Base-by-base conservation (phyloP, 2,797 vertebrate genomes). In the Sparus aurata region DNA sequence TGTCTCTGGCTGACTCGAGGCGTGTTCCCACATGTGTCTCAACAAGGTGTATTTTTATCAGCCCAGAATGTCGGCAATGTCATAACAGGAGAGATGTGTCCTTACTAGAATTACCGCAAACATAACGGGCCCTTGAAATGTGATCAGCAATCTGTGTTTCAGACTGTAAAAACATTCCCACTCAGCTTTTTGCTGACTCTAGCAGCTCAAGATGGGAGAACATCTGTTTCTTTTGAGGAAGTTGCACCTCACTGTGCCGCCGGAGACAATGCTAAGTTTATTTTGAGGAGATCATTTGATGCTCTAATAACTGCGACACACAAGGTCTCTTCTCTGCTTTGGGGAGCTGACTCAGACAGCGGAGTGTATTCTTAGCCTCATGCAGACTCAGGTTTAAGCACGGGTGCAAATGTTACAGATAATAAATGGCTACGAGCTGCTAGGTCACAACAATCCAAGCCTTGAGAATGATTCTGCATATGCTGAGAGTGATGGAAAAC, bases 1-100 rank as follows among this genome's bases (percentile, higher is more conserved):
- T 78, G 82, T 87, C 46, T 9, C 77, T 54, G 66, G 57, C 66
- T 62, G 73, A 71, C 76, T 69, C 7, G 38, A 88, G 89, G 82
- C 86, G 6, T 75, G 87, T 87, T 88, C 87, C 86, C 92, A 91
- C 90, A 90, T 74, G 87, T 63, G 78, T 84, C 88, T 73, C 83
- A 63, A 80, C 82, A 89, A 88, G 73, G 89, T 86, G 88, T 92
- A 92, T 95, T 94, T 94, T 92, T 90, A 93, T 89, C 93, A 73
- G 83, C 0, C 10, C 82, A 86, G 89, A 89, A 90, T 91, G 90
- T 88, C 45, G 41, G 82, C 88, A 73, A 87, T 87, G 87, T 91
- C 87, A 89, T 81, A 91, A 92, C 86, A 87, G 87, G 53, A 85
- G 84, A 89, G 85, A 87, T 54, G 62, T 68, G 20, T 77, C 75